phyloP scores from a whole-genome alignment of 2,888 invertebrate species.

The Drosophila lacicola region DNA sequence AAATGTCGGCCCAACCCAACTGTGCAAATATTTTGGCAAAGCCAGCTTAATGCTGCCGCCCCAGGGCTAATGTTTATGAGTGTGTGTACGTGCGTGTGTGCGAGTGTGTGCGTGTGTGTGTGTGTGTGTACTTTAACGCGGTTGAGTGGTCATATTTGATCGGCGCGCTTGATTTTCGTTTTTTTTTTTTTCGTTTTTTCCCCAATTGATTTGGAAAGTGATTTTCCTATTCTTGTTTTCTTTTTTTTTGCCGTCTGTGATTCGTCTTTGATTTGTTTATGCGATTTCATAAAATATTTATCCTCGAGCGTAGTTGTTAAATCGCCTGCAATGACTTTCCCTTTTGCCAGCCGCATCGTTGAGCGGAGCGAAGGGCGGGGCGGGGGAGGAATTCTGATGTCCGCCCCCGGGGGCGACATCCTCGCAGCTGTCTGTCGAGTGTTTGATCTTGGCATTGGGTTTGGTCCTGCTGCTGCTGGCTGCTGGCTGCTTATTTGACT shows the following conservation, averaged over 20 bases:
- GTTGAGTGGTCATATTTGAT: conserved; percentile 81
- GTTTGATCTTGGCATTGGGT: conserved; percentile 64
- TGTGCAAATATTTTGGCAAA: conserved; percentile 75
- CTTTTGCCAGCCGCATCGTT: conserved; percentile 53
- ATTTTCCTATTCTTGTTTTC: conserved; percentile 46
- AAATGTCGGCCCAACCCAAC: conserved; percentile 14
- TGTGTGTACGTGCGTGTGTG: conserved; percentile 12
- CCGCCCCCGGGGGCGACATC: conserved; percentile 37
- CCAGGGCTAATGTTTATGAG: conserved; percentile 68
- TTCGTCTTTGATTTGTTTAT: conserved; percentile 82
- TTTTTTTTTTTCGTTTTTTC: conserved; percentile 13
- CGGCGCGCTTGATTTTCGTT: conserved; percentile 70
- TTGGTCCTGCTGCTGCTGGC: conserved; percentile 1
- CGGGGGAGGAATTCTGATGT: neutral
- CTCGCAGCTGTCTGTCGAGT: conserved; percentile 42
- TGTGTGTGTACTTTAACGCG: conserved; percentile 66
- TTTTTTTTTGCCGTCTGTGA: conserved; percentile 57
- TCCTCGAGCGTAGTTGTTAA: conserved; percentile 83
- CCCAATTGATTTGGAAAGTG: conserved; percentile 64
- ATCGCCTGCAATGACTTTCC: conserved; percentile 81
- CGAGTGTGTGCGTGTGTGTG: conserved; percentile 11
- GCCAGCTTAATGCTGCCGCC: conserved; percentile 60
- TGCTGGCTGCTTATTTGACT: conserved; percentile 70
- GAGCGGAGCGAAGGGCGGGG: neutral
- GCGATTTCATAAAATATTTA: conserved; percentile 82